These are phyloP conservation scores for Alviniconcha strummeri DNA, from an alignment of 2,888 invertebrate species.

Conservation along the genomic window DNA sequence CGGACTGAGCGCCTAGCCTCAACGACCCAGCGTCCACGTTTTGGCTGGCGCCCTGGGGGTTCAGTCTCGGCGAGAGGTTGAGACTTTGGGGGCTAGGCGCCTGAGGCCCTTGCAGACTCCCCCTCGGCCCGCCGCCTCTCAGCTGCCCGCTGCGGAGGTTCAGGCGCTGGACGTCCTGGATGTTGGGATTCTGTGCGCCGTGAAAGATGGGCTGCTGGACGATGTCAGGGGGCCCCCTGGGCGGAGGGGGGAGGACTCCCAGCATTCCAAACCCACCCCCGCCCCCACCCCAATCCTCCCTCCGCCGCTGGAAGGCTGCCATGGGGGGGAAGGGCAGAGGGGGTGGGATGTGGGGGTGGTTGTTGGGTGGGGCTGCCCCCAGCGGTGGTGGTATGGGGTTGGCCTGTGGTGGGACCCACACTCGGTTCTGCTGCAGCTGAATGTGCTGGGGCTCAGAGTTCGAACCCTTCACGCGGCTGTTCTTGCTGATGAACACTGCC, in stretches of 20 bases:
- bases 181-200: conserved; percentile 22
- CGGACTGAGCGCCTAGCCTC: too few species aligned
- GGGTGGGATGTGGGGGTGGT: conserved; percentile 17
- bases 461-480: conserved; percentile 13
- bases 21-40: neutral
- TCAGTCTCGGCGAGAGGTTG: neutral
- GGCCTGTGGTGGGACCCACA: conserved; percentile 51
- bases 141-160: conserved; percentile 32
- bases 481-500: conserved; percentile 71
- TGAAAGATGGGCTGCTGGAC: conserved; percentile 32
- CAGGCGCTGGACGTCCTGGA: conserved; percentile 16
- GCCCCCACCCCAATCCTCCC: conserved; percentile 3
- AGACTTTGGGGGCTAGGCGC: conserved; percentile 14
- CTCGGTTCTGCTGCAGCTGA: conserved; percentile 35
- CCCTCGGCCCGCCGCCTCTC: conserved; percentile 44
- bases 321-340: conserved; percentile 10
- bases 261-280: neutral
- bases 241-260: neutral
- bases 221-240: conserved; percentile 11
- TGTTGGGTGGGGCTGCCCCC: neutral
- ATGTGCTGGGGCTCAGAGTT: conserved; percentile 4
- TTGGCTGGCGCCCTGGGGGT: neutral
- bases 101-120: conserved; percentile 46
- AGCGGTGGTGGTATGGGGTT: conserved; percentile 19
- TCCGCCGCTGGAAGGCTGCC: conserved; percentile 9